Base-by-base conservation (phyloP, 2,113 vertebrate genomes). In the Ptilonorhynchus violaceus region DNA sequence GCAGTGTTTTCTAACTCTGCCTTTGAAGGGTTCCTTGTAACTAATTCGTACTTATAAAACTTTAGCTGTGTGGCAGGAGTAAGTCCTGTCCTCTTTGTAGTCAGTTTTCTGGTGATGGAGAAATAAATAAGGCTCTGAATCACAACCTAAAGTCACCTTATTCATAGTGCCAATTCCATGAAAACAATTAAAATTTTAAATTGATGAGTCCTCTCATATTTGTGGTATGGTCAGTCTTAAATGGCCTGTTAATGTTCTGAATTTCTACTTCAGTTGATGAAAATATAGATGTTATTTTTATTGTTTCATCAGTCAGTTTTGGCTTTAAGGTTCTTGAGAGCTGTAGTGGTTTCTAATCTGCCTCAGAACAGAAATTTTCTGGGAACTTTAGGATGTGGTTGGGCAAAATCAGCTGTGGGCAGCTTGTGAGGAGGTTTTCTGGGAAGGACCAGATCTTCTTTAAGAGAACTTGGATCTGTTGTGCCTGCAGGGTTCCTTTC, bases 401-500 rank as follows among this genome's bases (percentile, higher is more conserved):
- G 63, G 35, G 50, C 27, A 84, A 70, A 85, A 69, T 24, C 33
- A 60, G 14, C 52, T 42, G 1, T n/a, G 27, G 37, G 16, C 14
- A 31, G 15, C 37, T 82, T 44, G 14, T 47, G 53, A 80, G 72
- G 31, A 68, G 11, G 17, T 31, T 35, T 49, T 47, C 30, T 77
- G 44, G 50, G 55, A 76, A 64, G 28, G 35, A 55, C 13, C 37
- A 55, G 23, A 23, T 50, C 25, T 76, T 66, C n/a, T 68, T 35
- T 42, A 75, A 69, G 25, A 75, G 5, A 69, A 33, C 14, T 66
- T 44, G n/a, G 7, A 55, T 91, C 69, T 94, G 4, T 88, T 88
- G 53, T 95, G 11, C 76, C 86, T 94, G 16, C 85, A 99, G 99
- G 8, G 98, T 99, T 96, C 99, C 99, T 15, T 99, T 99, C 97